These are phyloP conservation scores for Poicephalus meyeri DNA, from an alignment of 2,113 vertebrate genomes.

Conservation along the genomic window DNA sequence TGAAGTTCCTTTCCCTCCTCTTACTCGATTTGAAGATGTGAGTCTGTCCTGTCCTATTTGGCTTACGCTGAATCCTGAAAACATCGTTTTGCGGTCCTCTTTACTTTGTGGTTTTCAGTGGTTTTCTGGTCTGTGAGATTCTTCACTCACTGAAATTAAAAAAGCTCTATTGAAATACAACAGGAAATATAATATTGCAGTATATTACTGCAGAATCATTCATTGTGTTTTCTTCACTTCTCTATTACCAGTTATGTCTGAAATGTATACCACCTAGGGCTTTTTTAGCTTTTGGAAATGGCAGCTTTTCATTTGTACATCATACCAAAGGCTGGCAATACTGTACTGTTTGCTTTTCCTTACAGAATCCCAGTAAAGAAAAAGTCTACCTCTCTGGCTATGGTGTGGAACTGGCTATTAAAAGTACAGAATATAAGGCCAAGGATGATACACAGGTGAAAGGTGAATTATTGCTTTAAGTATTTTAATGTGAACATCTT, in stretches of 20 bases:
- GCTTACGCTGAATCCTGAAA: background rate
- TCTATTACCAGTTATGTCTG: background rate
- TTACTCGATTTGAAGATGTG: background rate
- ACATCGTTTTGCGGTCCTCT: background rate
- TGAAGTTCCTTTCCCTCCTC: background rate
- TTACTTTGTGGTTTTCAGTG: background rate
- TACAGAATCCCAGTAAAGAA: conserved; percentile 82
- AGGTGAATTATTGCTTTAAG: conserved; percentile 77
- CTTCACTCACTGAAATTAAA: background rate
- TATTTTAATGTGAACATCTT: background rate
- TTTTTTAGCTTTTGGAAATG: background rate
- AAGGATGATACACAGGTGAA: conserved; percentile 99
- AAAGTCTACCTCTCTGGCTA: conserved; percentile 94
- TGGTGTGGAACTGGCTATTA: conserved; percentile 96
- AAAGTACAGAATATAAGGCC: conserved; percentile 98
- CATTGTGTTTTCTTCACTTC: rapidly evolving
- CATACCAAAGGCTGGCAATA: background rate
- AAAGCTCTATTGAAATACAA: background rate
- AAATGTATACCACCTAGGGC: background rate
- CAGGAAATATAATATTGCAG: background rate
- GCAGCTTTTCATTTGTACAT: background rate
- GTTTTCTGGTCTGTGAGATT: background rate
- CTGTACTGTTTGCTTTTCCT: background rate
- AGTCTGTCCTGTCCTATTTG: background rate
- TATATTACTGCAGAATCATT: background rate